Evolutionary conservation across 1,140 invertebrate species (phyloP).

Genomic region (Hycleus cichorii): DNA sequence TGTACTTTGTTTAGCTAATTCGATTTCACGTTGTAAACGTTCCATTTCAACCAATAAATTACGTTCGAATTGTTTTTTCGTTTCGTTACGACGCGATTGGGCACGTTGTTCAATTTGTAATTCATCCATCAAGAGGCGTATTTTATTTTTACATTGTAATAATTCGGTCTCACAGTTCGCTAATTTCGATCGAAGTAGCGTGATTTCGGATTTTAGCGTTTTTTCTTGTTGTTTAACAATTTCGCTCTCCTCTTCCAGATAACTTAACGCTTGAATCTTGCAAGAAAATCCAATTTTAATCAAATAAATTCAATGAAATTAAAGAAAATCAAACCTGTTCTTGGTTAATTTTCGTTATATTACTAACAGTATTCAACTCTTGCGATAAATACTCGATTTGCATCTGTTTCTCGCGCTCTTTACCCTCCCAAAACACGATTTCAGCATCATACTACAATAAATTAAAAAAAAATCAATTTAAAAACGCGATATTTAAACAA

Average conservation of each 20-base stretch:
- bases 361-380: constrained; percentile 71
- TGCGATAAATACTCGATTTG: constrained; percentile 76
- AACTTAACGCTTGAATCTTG: constrained; percentile 64
- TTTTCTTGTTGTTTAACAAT: constrained; percentile 81
- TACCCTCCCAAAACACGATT: constrained; percentile 82
- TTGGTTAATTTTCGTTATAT: constrained; percentile 62
- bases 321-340: constrained; percentile 54
- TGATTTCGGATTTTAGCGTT: constrained; percentile 77
- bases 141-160: constrained; percentile 82
- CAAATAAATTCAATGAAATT: too few relatives aligned
- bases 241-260: constrained; percentile 82
- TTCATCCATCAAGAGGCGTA: constrained; percentile 58
- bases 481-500: neutral
- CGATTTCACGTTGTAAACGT: constrained; percentile 70
- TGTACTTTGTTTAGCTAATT: constrained; percentile 71
- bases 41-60: constrained; percentile 73
- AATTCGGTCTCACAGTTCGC: constrained; percentile 83
- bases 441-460: constrained; percentile 71
- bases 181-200: constrained; percentile 70
- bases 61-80: constrained; percentile 61
- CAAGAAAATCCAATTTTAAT: constrained; percentile 12
- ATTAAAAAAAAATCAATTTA: constrained; percentile 1
- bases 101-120: constrained; percentile 50
- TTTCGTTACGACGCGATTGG: constrained; percentile 38
- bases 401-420: constrained; percentile 75